phyloP scores from a whole-genome alignment of 53 echinoderm and acorn worm genomes.

The Holothuria scabra region DNA sequence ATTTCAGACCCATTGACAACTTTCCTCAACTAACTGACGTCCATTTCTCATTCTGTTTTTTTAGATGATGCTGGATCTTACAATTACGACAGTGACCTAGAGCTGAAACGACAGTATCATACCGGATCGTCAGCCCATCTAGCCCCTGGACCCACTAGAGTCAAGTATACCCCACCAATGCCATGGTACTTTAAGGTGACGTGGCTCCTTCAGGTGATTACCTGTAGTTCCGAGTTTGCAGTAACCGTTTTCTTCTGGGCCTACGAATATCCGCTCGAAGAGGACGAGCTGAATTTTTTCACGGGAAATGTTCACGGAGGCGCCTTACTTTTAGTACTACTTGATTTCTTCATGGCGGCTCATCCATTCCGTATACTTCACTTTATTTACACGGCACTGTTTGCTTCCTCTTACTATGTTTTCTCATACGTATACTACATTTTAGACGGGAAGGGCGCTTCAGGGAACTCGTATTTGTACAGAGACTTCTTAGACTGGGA shows the following conservation, averaged over 20 bases:
- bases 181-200: constrained; percentile 33
- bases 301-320: constrained; percentile 16
- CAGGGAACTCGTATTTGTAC: neutral
- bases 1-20: no score
- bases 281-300: constrained; percentile 3
- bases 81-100: constrained; percentile 4
- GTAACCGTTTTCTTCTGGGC: constrained; percentile 17
- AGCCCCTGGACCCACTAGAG: neutral
- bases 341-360: constrained; percentile 13
- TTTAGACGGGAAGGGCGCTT: neutral
- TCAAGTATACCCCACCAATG: neutral
- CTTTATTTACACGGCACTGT: constrained; percentile 4
- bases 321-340: neutral
- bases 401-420: neutral
- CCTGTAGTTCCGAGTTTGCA: constrained; percentile 16
- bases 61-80: constrained; percentile 12
- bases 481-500: neutral
- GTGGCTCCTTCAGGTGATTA: constrained; percentile 19
- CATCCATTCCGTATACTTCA: constrained; percentile 24
- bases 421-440: neutral
- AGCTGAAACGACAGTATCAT: neutral
- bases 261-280: neutral
- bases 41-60: neutral
- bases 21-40: no score
- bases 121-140: neutral